Percentiles rank a stretch among this genome's conserved stretches.
phyloP scores from a whole-genome alignment of 2,888 invertebrate species.

The Crematogaster levior region DNA sequence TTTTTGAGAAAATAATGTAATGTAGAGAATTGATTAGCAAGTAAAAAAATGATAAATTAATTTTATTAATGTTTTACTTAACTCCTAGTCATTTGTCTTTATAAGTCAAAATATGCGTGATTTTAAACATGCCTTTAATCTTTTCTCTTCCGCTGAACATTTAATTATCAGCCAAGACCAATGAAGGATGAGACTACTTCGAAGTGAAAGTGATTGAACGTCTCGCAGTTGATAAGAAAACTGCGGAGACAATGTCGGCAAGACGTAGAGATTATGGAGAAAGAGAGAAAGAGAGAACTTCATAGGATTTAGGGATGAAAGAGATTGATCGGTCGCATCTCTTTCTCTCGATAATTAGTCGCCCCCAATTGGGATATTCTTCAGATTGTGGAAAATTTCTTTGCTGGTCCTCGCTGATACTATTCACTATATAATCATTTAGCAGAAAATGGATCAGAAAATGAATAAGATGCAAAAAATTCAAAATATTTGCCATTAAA shows the following conservation, averaged over 20 bases:
- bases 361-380: constrained; percentile 21
- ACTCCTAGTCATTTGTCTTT: neutral
- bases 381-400: constrained; percentile 28
- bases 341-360: constrained; percentile 47
- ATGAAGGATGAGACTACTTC: constrained; percentile 48
- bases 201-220: constrained; percentile 58
- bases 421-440: constrained; percentile 4
- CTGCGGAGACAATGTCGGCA: constrained; percentile 59
- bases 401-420: constrained; percentile 24
- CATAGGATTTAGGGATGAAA: constrained; percentile 44
- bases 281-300: constrained; percentile 50
- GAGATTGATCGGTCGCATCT: constrained; percentile 57
- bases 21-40: neutral
- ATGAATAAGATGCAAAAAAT: neutral
- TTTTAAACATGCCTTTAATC: neutral
- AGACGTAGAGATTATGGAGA: constrained; percentile 58
- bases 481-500: neutral
- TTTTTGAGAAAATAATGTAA: neutral
- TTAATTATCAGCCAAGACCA: constrained; percentile 8
- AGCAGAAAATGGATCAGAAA: neutral
- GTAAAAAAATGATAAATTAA: neutral
- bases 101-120: neutral
- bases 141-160: neutral
- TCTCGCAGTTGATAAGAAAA: constrained; percentile 52
- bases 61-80: neutral